These are phyloP conservation scores for Grus americana DNA, from an alignment of 2,113 vertebrate species.

Conservation along the genomic window DNA sequence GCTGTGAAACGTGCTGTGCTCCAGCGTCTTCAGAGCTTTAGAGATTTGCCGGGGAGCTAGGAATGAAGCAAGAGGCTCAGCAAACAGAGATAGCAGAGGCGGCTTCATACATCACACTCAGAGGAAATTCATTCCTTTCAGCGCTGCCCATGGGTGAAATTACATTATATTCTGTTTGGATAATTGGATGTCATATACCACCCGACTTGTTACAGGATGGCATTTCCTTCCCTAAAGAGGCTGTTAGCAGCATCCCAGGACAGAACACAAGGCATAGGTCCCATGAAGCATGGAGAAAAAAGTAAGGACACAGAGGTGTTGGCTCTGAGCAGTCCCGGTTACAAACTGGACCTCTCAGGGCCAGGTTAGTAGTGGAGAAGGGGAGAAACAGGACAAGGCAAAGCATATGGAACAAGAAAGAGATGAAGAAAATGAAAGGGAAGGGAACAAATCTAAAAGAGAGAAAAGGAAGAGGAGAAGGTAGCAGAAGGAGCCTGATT, in stretches of 20 bases:
- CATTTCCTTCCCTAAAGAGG: not conserved
- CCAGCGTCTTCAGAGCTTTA: slow-evolving; percentile 60
- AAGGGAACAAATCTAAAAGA: not conserved
- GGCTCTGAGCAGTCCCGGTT: not conserved
- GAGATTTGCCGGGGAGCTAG: slow-evolving; percentile 65
- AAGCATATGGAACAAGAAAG: not conserved
- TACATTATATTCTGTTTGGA: slow-evolving; percentile 69
- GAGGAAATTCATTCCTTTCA: slow-evolving; percentile 69
- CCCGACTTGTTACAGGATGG: slow-evolving; percentile 15
- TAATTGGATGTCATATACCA: slow-evolving; percentile 71
- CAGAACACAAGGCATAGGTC: not conserved
- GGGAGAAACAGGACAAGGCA: not conserved
- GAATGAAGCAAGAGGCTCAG: slow-evolving; percentile 40
- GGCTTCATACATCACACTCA: slow-evolving; percentile 58
- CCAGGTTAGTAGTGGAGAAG: not conserved
- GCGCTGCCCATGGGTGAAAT: slow-evolving; percentile 78
- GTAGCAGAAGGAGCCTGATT: not conserved
- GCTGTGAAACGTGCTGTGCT: slow-evolving; percentile 65
- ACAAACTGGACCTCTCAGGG: not conserved
- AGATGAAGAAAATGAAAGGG: not conserved
- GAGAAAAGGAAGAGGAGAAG: not conserved
- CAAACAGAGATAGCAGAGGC: slow-evolving; percentile 65
- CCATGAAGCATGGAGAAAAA: not conserved
- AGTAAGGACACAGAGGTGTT: not conserved
- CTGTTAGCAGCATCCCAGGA: not conserved